phyloP scores from a whole-genome alignment of 2,888 invertebrate species.

The Axea sp. region DNA sequence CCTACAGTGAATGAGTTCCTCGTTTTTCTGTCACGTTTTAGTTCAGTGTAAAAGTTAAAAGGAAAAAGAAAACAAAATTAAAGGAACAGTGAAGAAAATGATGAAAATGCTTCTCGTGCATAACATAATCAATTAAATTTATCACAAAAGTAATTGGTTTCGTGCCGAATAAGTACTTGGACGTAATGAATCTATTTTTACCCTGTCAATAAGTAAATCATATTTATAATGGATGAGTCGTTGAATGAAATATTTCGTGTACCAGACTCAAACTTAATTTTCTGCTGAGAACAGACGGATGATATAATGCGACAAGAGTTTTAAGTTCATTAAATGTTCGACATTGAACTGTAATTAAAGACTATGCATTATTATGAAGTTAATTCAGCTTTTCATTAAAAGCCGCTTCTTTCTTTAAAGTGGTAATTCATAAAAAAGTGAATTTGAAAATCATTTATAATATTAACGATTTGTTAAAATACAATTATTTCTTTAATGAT shows the following conservation, averaged over 20 bases:
- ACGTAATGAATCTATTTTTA: constrained; percentile 50
- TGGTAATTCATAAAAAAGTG: neutral
- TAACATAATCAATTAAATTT: constrained; percentile 50
- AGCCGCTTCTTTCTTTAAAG: neutral
- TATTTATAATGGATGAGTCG: constrained; percentile 37
- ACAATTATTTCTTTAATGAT: too few relatives aligned
- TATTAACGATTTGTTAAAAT: too few relatives aligned
- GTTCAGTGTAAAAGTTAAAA: constrained; percentile 11
- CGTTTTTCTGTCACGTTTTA: constrained; percentile 30
- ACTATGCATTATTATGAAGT: constrained; percentile 17
- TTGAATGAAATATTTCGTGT: constrained; percentile 40
- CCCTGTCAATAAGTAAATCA: constrained; percentile 33
- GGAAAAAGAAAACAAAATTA: neutral
- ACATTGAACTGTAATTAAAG: constrained; percentile 34
- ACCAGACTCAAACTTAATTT: constrained; percentile 31
- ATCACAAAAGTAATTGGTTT: constrained; percentile 34
- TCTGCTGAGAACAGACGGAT: constrained; percentile 28
- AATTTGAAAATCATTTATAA: neutral
- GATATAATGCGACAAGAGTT: constrained; percentile 38
- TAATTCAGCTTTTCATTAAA: constrained; percentile 1
- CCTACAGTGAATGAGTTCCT: neutral
- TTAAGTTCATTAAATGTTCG: constrained; percentile 41
- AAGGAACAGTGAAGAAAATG: too few relatives aligned
- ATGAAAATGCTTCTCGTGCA: constrained; percentile 28
- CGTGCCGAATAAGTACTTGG: constrained; percentile 25